These are phyloP conservation scores for Leptarthrus brevirostris DNA, from an alignment of 2,888 invertebrate species.

Conservation along the genomic window DNA sequence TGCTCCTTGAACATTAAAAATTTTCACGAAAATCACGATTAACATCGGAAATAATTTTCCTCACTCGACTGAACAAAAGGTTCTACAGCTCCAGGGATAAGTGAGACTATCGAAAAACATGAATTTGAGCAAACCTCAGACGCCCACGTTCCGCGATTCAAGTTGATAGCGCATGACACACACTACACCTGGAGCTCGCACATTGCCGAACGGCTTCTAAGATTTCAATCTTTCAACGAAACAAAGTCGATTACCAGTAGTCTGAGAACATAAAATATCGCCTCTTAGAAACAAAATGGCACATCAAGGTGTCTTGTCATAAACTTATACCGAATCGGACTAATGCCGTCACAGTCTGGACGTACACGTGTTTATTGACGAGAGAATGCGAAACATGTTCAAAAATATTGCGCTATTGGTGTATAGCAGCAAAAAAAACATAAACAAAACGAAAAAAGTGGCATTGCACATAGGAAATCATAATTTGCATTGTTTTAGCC, in stretches of 20 bases:
- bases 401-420: slow-evolving; percentile 1
- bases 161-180: slow-evolving; percentile 28
- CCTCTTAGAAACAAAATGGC: slow-evolving; percentile 22
- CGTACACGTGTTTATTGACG: slow-evolving; percentile 31
- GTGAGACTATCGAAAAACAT: slow-evolving; percentile 36
- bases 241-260: slow-evolving; percentile 40
- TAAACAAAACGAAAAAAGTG: no score
- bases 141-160: slow-evolving; percentile 12
- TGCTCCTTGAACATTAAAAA: no score
- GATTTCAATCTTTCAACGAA: slow-evolving; percentile 13
- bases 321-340: slow-evolving; percentile 25
- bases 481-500: slow-evolving; percentile 32
- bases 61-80: slow-evolving; percentile 3
- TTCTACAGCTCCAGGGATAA: slow-evolving; percentile 8
- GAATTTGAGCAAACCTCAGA: slow-evolving; percentile 23
- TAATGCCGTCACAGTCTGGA: slow-evolving; percentile 8
- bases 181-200: no score
- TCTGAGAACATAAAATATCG: slow-evolving; percentile 36
- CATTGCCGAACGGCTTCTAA: slow-evolving; percentile 7
- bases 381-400: slow-evolving; percentile 1
- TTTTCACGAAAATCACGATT: no score
- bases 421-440: no score
- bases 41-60: slow-evolving; percentile 25
- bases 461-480: slow-evolving; percentile 5
- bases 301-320: slow-evolving; percentile 42